phyloP scores from a whole-genome alignment of 2,113 vertebrate genomes.

The Eptesicus fuscus region DNA sequence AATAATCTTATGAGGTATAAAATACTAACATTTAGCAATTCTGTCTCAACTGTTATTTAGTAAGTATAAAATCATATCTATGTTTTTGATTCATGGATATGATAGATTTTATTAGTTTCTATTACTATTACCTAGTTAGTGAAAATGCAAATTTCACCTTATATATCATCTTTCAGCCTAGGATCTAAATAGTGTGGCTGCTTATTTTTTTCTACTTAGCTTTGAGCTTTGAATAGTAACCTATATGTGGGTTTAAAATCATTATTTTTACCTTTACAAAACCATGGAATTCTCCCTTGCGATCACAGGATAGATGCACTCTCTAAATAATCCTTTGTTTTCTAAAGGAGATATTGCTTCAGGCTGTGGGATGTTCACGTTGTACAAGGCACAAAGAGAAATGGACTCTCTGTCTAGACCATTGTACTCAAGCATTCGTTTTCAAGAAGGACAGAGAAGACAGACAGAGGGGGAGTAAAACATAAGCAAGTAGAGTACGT shows the following conservation, averaged over 20 bases:
- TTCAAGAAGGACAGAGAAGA: not conserved
- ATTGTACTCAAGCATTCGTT: constrained; percentile 38
- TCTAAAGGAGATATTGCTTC: constrained; percentile 26
- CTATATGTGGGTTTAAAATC: constrained; percentile 11
- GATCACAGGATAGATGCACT: not conserved
- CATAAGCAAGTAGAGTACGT: not conserved
- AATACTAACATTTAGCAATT: not conserved
- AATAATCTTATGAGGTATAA: not conserved
- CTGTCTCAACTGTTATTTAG: not conserved
- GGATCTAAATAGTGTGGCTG: not conserved
- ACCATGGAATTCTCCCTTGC: not conserved
- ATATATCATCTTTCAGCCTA: not conserved
- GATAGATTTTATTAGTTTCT: not conserved
- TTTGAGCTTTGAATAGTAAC: constrained; percentile 4
- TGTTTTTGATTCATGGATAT: not conserved
- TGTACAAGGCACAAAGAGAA: constrained; percentile 25
- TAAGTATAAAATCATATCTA: not conserved
- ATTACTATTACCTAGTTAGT: not conserved
- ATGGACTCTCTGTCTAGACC: not conserved
- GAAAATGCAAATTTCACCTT: constrained; percentile 22
- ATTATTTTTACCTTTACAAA: constrained; percentile 50
- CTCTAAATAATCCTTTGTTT: constrained; percentile 63
- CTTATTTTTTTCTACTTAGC: not conserved
- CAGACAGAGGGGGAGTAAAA: not conserved
- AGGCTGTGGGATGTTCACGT: constrained; percentile 3